Evolutionary conservation across 2,797 vertebrate genomes (phyloP), one percentile per base, ranked within the genome.

Genomic region (Sphenodon punctatus): DNA sequence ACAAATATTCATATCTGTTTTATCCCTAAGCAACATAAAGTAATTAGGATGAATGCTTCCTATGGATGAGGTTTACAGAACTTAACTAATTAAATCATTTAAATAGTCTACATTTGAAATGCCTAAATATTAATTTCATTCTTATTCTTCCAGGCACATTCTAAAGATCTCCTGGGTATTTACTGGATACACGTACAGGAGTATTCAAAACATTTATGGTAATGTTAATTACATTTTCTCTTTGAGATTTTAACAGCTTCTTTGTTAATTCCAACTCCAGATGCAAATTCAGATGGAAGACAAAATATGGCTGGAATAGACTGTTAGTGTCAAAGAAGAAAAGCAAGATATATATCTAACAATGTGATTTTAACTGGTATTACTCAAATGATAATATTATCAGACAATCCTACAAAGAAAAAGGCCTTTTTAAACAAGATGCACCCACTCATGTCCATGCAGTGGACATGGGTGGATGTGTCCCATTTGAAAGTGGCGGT

Each of bases 211-310:
- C n/a, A 20, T 76, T 88, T 82, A 75, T 45, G 19, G 73, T 30
- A 53, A 79, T 83, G 64, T 67, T 87, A 69, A 82, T 66, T 67
- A 30, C 20, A 43, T 78, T 84, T 86, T 82, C 67, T 68, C 78
- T 82, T 45, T 68, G 75, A 73, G 65, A 61, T 71, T 84, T 81
- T 86, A 36, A 87, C 80, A 90, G 91, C 81, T 60, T 88, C 73
- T 56, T 45, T 43, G 23, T 60, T 87, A 88, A 90, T 84, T 85
- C 75, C 53, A 53, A n/a, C 49, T 66, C 64, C 71, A 88, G 84
- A 80, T 30, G 67, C 32, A 80, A 65, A 45, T 85, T 88, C 1
- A 2, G 53, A 79, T 58, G 30, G n/a, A 67, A 83, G 63, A 89
- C 49, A 89, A 90, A 79, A 74, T 38, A 60, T 0, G 11, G 77